Conservation (phyloP, 1,140 invertebrate genomes). For the Calephelis nemesis region DNA sequence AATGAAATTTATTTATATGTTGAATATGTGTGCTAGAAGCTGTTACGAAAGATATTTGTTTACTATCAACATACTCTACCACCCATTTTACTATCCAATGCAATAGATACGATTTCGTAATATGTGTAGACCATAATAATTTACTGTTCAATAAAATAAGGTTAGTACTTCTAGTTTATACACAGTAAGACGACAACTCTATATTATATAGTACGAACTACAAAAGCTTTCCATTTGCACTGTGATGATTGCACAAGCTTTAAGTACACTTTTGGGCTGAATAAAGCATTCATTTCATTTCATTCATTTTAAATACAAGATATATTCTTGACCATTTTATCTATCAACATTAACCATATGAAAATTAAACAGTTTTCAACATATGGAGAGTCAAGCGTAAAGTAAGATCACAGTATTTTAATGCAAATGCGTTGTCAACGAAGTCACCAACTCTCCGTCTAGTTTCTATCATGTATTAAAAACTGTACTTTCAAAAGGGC, state of each 20-base stretch:
- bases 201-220: conserved; percentile 18
- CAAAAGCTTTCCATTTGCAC: conserved; percentile 7
- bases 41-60: too few species aligned
- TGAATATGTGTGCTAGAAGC: too few species aligned
- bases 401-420: too few species aligned
- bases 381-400: background rate
- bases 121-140: background rate
- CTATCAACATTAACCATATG: background rate
- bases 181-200: background rate
- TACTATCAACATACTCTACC: too few species aligned
- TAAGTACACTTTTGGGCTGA: conserved; percentile 23
- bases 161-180: conserved; percentile 2
- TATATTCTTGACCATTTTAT: background rate
- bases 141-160: background rate
- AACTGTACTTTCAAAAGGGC: too few species aligned
- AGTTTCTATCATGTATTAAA: too few species aligned
- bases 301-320: background rate
- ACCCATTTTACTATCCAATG: background rate
- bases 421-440: too few species aligned
- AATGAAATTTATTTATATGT: too few species aligned
- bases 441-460: too few species aligned
- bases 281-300: conserved; percentile 2
- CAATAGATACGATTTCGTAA: background rate
- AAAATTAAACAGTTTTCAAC: background rate
- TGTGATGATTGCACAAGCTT: conserved; percentile 17